Base-by-base conservation (phyloP, 2,888 invertebrate species). In the Protodeltote pygarga region DNA sequence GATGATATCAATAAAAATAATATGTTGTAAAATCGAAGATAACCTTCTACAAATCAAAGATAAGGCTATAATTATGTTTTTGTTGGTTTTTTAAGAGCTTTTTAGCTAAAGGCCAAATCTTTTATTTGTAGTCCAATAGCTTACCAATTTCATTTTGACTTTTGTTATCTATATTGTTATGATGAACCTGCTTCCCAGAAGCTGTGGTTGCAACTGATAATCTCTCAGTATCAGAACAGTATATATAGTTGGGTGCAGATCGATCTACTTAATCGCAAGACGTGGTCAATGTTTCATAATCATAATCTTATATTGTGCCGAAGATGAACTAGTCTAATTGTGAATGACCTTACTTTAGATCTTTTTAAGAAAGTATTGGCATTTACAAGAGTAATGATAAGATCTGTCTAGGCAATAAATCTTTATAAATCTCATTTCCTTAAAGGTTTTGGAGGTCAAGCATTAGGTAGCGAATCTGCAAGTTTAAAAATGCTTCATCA, bases 181-280 rank as follows among this genome's bases (percentile, higher is more conserved):
- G 27, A 6, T 23, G 62, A 52, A 60, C 78, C 71, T 73, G 71
- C 71, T 67, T 28, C 59, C 58, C 66, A 66, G 77, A 71, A 78
- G 73, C 54, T 64, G 63, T 62, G 65, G 58, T 62, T 73, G 58
- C 71, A 71, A 87, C 82, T 90, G 89, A 89, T 88, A 80, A 80
- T 65, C 68, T 77, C 65, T 60, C 61, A 58, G 68, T 70, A 54
- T 63, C 63, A 69, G 77, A 75, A 78, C 81, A 79, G 77, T 89
- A 86, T 90, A 83, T 90, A 90, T 90, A 90, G 72, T 67, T 73
- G 77, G 67, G 61, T 66, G 58, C 57, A 63, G 64, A 76, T 83
- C 79, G 82, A 87, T 86, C 81, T 81, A 83, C 68, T 82, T 89
- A 69, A 72, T 73, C 62, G 77, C 72, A 52, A 77, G 64, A 81